Evolutionary conservation across 2,797 vertebrate genomes (phyloP), one percentile per base, ranked within the genome.

Genomic region (Diplodus sargus): DNA sequence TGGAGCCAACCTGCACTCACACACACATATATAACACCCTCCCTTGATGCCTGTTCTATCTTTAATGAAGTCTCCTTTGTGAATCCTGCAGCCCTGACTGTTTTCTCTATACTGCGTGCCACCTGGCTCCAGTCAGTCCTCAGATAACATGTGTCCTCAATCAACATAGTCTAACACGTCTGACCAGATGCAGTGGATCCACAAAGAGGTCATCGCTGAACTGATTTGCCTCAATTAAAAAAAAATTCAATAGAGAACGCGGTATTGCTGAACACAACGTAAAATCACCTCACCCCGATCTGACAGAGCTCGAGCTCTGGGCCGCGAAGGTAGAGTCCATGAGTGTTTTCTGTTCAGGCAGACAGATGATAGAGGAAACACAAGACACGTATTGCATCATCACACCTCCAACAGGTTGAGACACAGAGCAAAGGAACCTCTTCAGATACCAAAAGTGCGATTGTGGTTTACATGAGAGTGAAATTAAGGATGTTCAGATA

Each of bases 31-130:
- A 23, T 64, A 56, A 39, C 34, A 39, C 56, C n/a, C 70, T 42
- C 42, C 45, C 45, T 47, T 34, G 68, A 88, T 80, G 56, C 76
- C 71, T 82, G 59, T 87, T 87, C 72, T 74, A 84, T 85, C 78
- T 89, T 86, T 87, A 88, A 86, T 88, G 82, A 90, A 83, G 81
- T 76, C 79, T 83, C 76, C 74, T 85, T 83, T 87, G 83, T 81
- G 86, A 71, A 82, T 85, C 70, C 57, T 12, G 43, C 48, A 48
- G 62, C 70, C 80, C 74, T 30, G 76, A 61, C 81, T 74, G 69
- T 78, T 76, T 82, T 51, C 76, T 77, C 62, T 73, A 20, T 25
- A 18, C 74, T 72, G 82, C 60, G 78, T 81, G 79, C 89, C 86
- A 89, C 80, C 85, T 90, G 85, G 79, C 77, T 81, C 79, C 73